These are phyloP conservation scores for Thymelicus lineola DNA, from an alignment of 2,888 invertebrate genomes.

Conservation along the genomic window DNA sequence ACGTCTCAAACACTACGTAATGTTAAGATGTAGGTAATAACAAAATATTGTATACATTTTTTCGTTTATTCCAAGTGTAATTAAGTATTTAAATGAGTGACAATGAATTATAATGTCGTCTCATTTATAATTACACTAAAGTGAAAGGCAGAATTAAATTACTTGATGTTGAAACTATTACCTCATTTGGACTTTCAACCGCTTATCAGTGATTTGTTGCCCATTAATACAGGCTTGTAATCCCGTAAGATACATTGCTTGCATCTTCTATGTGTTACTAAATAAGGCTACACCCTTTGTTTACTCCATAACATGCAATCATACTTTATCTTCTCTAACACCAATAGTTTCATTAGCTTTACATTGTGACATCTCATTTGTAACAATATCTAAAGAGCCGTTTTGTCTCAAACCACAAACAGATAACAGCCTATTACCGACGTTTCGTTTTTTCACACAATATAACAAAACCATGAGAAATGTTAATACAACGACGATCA, in stretches of 20 bases:
- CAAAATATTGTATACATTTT: neutral
- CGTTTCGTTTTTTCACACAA: conserved; percentile 69
- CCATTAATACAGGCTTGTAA: neutral
- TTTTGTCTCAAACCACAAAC: conserved; percentile 74
- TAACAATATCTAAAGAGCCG: conserved; percentile 76
- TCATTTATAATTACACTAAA: neutral
- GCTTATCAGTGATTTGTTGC: neutral
- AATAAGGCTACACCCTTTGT: neutral
- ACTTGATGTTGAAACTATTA: neutral
- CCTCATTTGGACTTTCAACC: neutral
- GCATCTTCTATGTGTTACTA: neutral
- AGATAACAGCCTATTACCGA: conserved; percentile 62
- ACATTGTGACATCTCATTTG: conserved; percentile 64
- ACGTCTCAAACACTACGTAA: neutral
- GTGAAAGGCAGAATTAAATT: neutral
- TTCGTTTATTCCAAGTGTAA: neutral
- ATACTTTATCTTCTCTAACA: conserved; percentile 75
- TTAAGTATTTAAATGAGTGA: neutral
- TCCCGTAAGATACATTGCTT: neutral
- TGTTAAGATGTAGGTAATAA: neutral
- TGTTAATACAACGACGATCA: conserved; percentile 65
- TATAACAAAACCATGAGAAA: conserved; percentile 70
- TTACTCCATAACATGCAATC: conserved; percentile 30
- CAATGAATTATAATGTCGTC: too few species aligned
- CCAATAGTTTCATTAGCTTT: conserved; percentile 66